Conservation (phyloP, 1,140 invertebrate genomes). For the Eubasilissa regina region DNA sequence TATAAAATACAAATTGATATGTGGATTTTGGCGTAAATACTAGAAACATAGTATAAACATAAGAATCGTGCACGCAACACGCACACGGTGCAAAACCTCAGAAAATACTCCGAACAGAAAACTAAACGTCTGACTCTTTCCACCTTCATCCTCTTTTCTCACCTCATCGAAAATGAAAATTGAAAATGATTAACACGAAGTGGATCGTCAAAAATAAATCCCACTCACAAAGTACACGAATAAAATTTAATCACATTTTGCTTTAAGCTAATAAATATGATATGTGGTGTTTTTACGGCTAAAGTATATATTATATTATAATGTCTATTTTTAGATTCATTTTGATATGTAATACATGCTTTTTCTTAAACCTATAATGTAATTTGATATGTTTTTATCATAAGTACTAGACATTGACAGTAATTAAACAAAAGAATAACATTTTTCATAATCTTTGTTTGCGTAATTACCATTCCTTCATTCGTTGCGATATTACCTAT, state of each 20-base stretch:
- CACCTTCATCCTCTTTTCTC: neutral
- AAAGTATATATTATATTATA: slow-evolving; percentile 26
- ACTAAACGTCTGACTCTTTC: neutral
- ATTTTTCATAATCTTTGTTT: neutral
- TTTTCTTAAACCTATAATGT: slow-evolving; percentile 17
- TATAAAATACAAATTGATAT: slow-evolving; percentile 40
- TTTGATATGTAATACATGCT: slow-evolving; percentile 43
- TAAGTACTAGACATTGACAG: slow-evolving; percentile 11
- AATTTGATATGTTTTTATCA: slow-evolving; percentile 37
- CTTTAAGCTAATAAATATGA: slow-evolving; percentile 50
- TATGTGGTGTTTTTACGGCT: slow-evolving; percentile 42
- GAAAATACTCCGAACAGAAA: neutral
- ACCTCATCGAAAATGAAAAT: neutral
- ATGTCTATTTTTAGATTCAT: slow-evolving; percentile 21
- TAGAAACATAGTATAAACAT: slow-evolving; percentile 28
- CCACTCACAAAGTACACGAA: neutral
- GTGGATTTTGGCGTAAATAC: slow-evolving; percentile 39
- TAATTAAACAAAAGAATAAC: neutral
- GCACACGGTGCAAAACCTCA: slow-evolving; percentile 19
- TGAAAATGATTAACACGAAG: neutral
- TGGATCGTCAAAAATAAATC: neutral
- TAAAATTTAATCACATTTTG: slow-evolving; percentile 54
- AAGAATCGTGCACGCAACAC: slow-evolving; percentile 14
- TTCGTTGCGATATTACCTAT: neutral
- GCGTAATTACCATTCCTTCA: neutral